Conservation (phyloP, 2,797 vertebrate genomes). For the Muraenolepis orangiensis region DNA sequence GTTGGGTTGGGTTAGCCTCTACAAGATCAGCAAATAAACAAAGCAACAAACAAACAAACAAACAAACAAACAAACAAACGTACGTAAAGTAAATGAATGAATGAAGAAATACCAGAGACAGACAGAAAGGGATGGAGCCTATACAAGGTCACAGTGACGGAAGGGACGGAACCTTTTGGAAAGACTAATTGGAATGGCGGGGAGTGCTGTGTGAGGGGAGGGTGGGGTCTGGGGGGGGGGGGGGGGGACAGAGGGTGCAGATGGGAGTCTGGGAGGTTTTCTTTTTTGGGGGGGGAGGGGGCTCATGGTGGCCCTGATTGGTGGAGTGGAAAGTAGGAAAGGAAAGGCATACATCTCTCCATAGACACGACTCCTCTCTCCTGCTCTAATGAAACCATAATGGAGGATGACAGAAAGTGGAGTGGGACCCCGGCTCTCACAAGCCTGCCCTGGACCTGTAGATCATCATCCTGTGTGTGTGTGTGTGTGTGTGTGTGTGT, state of each 20-base stretch:
- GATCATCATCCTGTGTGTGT: conserved; percentile 23
- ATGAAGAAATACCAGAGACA: background rate
- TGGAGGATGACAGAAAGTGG: conserved; percentile 49
- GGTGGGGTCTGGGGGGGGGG: conserved; percentile 10
- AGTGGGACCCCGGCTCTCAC: conserved; percentile 30
- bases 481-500: conserved; percentile 8
- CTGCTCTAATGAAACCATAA: conserved; percentile 58
- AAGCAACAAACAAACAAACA: too few species aligned
- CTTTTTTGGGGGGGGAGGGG: background rate
- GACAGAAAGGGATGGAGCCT: background rate
- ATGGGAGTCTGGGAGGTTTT: conserved; percentile 31
- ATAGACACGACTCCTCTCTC: conserved; percentile 24
- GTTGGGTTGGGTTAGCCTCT: too few species aligned
- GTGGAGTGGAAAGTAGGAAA: background rate
- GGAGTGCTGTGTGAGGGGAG: conserved; percentile 4
- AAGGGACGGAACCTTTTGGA: too few species aligned
- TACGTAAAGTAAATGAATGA: too few species aligned
- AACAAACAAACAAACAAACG: too few species aligned
- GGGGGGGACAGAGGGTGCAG: conserved; percentile 17
- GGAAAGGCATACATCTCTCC: conserved; percentile 9
- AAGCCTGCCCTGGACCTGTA: background rate
- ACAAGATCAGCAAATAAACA: background rate
- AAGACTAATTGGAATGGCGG: background rate
- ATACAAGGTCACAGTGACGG: background rate
- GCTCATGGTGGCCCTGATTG: background rate